These are phyloP conservation scores for Malacoctenus gilli DNA, from an alignment of 2,797 vertebrate genomes.

Conservation along the genomic window DNA sequence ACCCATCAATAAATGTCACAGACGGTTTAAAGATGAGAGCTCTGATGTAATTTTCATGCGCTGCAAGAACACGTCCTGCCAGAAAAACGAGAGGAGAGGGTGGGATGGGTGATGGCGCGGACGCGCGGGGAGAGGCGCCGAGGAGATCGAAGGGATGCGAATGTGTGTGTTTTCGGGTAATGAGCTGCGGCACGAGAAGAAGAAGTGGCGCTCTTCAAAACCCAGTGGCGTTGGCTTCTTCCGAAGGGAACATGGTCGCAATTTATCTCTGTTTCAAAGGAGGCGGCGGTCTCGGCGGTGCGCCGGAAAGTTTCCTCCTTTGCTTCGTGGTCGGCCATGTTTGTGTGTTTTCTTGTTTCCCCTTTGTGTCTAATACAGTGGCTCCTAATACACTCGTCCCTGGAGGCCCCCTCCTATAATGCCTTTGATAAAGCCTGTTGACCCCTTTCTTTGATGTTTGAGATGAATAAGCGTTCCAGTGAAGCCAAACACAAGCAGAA, in stretches of 20 bases:
- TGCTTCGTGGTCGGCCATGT: slow-evolving; percentile 14
- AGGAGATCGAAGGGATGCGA: slow-evolving; percentile 12
- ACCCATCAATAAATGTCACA: slow-evolving; percentile 57
- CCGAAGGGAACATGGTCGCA: slow-evolving; percentile 1
- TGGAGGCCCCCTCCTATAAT: too few relatives aligned
- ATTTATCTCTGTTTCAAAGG: slow-evolving; percentile 43
- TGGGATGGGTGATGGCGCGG: slow-evolving; percentile 5
- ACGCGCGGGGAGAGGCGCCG: slow-evolving; percentile 6
- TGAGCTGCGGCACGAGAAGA: slow-evolving; percentile 28
- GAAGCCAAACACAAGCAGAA: too few relatives aligned
- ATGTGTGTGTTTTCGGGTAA: slow-evolving; percentile 44
- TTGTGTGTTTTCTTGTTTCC: slow-evolving; percentile 48
- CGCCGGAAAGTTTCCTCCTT: slow-evolving; percentile 23
- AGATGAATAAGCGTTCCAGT: too few relatives aligned
- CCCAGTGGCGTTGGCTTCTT: not conserved
- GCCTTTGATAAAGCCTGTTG: too few relatives aligned
- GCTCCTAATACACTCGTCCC: too few relatives aligned
- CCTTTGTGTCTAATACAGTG: too few relatives aligned
- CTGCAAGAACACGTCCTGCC: slow-evolving; percentile 27
- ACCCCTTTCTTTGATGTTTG: too few relatives aligned
- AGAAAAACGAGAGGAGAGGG: slow-evolving; percentile 6
- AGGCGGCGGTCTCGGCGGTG: not conserved
- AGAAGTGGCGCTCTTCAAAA: slow-evolving; percentile 20
- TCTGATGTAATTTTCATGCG: slow-evolving; percentile 54
- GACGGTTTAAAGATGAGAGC: slow-evolving; percentile 58